Base-by-base conservation (phyloP, 1,140 invertebrate genomes). In the Drosophila littoralis region DNA sequence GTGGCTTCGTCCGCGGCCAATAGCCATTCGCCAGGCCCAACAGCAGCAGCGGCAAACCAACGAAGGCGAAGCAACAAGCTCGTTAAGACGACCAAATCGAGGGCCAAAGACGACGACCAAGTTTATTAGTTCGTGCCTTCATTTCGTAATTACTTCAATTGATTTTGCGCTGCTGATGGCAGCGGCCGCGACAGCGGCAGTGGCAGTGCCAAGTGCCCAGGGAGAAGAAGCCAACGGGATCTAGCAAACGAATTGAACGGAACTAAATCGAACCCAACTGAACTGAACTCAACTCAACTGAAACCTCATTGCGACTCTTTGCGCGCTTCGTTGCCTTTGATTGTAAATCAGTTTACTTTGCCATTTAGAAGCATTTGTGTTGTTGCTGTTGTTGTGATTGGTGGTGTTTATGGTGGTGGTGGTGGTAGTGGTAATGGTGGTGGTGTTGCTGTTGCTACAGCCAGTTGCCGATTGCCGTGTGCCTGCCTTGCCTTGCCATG, bases 91-190 rank as follows among this genome's bases (percentile, higher is more conserved):
- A 76, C 74, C 77, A 69, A 79, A 74, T 75, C 77, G 70, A 74
- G 77, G 63, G 66, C 59, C 65, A 75, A 77, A 75, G 69, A 75
- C 72, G 84, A 84, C 84, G 80, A 84, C 84, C 84, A 89, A 89
- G 84, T 89, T 89, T 89, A 89, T 89, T 89, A 89, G 84, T 89
- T 89, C 84, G 84, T 89, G 84, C 84, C 84, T 89, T 89, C 84
- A 89, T 89, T 89, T 89, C 84, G 84, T 89, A 89, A 89, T 89
- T 89, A 89, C 84, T 89, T 89, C 84, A 89, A 89, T 89, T 89
- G 80, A 89, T 89, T 89, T 89, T 89, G 84, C 65, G 61, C 77
- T 89, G 84, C 85, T 90, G 84, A 89, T 89, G 84, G 84, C 73
- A 65, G 74, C 22, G 42, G 17, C 17, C 13, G 13, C 6, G 8